A percentile compares a stretch with the other conserved stretches of the same genome.
These are phyloP conservation scores for Elysia crispata DNA, from an alignment of 2,888 invertebrate genomes.

Conservation along the genomic window DNA sequence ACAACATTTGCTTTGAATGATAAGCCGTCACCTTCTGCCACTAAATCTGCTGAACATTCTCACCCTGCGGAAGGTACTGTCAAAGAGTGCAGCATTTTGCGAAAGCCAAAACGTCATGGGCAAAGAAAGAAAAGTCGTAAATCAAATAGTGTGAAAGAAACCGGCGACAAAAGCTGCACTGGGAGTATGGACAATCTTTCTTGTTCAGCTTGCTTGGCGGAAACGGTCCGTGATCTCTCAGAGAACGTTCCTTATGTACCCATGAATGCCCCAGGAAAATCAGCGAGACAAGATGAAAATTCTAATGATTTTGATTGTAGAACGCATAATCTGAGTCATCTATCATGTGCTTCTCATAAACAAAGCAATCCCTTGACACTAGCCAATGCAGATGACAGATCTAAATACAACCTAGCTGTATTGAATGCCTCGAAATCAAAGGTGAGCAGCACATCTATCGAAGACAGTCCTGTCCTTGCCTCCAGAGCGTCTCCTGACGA, in stretches of 20 bases:
- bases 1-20: too few species aligned
- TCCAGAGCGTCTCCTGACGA: conserved; percentile 12
- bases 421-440: not conserved
- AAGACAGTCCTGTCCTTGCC: not conserved
- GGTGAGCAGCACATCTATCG: not conserved
- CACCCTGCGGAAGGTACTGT: too few species aligned
- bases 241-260: conserved; percentile 13
- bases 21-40: too few species aligned
- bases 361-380: too few species aligned
- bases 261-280: not conserved
- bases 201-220: not conserved
- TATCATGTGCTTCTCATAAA: too few species aligned
- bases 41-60: too few species aligned
- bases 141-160: not conserved
- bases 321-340: too few species aligned
- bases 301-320: not conserved
- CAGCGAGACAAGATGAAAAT: not conserved
- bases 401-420: not conserved
- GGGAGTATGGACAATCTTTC: not conserved
- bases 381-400: not conserved
- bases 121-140: too few species aligned
- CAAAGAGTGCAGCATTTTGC: too few species aligned
- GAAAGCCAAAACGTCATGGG: too few species aligned
- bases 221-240: not conserved
- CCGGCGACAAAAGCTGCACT: not conserved